phyloP scores from a whole-genome alignment of 2,797 vertebrate species.

The Cossypha dichroa region DNA sequence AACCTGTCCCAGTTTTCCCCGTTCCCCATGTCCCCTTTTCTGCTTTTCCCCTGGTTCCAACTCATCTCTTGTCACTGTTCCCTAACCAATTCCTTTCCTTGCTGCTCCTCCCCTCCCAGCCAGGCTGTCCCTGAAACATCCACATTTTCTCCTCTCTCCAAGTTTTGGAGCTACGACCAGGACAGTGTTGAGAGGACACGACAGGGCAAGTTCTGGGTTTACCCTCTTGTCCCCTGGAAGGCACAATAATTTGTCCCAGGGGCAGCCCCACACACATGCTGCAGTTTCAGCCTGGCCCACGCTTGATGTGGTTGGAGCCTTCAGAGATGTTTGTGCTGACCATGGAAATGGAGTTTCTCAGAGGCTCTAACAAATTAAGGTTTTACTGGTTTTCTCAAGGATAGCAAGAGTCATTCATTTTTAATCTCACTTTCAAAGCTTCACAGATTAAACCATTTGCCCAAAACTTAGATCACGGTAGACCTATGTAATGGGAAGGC shows the following conservation, averaged over 20 bases:
- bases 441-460: not conserved
- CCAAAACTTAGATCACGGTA: not conserved
- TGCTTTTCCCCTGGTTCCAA: not conserved
- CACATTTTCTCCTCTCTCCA: accelerated
- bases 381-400: not conserved
- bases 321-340: not conserved
- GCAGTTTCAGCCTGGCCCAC: not conserved
- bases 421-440: not conserved
- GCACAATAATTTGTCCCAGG: not conserved
- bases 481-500: not conserved
- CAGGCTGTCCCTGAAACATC: not conserved
- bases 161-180: not conserved
- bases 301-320: not conserved
- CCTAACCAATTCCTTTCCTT: not conserved
- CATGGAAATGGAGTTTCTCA: not conserved
- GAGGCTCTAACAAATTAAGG: not conserved
- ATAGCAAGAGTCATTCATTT: not conserved
- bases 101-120: not conserved
- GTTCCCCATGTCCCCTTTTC: not conserved
- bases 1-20: not conserved
- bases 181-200: not conserved
- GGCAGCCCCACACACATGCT: not conserved
- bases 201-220: not conserved
- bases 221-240: not conserved
- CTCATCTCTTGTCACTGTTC: not conserved